These are phyloP conservation scores for Xiphophorus maculatus DNA, from an alignment of 2,113 vertebrate genomes.

Conservation along the genomic window DNA sequence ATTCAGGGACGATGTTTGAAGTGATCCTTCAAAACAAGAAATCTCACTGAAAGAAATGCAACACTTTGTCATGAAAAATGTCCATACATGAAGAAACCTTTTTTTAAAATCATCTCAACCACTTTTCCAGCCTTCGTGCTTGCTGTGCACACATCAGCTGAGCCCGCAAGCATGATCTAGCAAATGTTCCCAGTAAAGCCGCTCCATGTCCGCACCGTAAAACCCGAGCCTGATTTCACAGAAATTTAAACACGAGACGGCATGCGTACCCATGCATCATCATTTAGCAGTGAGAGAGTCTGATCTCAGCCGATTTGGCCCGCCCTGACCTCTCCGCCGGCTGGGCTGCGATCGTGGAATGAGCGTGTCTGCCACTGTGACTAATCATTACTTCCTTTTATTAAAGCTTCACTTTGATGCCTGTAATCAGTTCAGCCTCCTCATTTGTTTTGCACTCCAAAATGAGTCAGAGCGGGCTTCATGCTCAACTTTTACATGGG, in stretches of 20 bases:
- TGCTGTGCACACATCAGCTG: background rate
- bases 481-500: constrained; percentile 13
- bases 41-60: too few relatives aligned
- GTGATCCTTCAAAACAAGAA: too few relatives aligned
- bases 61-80: too few relatives aligned
- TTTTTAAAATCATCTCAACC: too few relatives aligned
- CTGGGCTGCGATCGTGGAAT: constrained; percentile 48
- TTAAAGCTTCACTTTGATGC: constrained; percentile 49
- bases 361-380: constrained; percentile 46
- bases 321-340: constrained; percentile 38
- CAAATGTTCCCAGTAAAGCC: constrained; percentile 24
- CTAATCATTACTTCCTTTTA: constrained; percentile 65
- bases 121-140: background rate
- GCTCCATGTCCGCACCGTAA: constrained; percentile 6
- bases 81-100: too few relatives aligned
- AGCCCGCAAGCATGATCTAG: background rate
- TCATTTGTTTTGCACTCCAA: constrained; percentile 25
- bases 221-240: constrained; percentile 18
- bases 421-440: constrained; percentile 38
- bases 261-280: constrained; percentile 31
- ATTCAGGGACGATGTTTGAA: too few relatives aligned
- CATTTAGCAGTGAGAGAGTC: constrained; percentile 44
- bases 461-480: constrained; percentile 26
- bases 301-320: constrained; percentile 47
- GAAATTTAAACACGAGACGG: constrained; percentile 26